These are phyloP conservation scores for Diloba caeruleocephala DNA, from an alignment of 2,888 invertebrate species.

Conservation along the genomic window DNA sequence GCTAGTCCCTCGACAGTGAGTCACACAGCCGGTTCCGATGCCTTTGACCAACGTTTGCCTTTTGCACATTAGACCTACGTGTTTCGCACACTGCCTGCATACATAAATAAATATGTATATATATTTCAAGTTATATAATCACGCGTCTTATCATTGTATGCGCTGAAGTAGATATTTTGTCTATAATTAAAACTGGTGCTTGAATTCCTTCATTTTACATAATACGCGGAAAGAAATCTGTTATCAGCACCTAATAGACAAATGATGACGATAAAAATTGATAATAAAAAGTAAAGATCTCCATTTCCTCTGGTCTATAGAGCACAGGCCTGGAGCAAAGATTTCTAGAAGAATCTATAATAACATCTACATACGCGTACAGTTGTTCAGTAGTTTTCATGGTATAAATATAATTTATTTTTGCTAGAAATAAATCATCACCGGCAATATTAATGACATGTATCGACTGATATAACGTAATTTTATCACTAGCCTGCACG, in stretches of 20 bases:
- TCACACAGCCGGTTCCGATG: slow-evolving; percentile 71
- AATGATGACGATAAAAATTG: too few species aligned
- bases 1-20: slow-evolving; percentile 64
- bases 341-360: background rate
- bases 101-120: slow-evolving; percentile 11
- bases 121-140: slow-evolving; percentile 9
- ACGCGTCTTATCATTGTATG: slow-evolving; percentile 1
- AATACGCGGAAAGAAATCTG: background rate
- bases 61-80: slow-evolving; percentile 51
- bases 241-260: too few species aligned
- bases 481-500: slow-evolving; percentile 9
- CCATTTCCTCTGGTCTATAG: too few species aligned
- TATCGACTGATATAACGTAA: slow-evolving; percentile 10
- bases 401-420: background rate
- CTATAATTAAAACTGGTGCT: background rate
- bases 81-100: slow-evolving; percentile 39
- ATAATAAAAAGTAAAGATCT: too few species aligned
- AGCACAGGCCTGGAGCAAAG: too few species aligned
- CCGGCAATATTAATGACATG: slow-evolving; percentile 1
- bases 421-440: background rate
- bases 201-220: background rate
- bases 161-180: background rate
- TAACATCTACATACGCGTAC: background rate
- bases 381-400: background rate
- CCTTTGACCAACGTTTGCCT: slow-evolving; percentile 57